Evolutionary conservation across 2,113 vertebrate genomes (phyloP).

Genomic region (Colius striatus): DNA sequence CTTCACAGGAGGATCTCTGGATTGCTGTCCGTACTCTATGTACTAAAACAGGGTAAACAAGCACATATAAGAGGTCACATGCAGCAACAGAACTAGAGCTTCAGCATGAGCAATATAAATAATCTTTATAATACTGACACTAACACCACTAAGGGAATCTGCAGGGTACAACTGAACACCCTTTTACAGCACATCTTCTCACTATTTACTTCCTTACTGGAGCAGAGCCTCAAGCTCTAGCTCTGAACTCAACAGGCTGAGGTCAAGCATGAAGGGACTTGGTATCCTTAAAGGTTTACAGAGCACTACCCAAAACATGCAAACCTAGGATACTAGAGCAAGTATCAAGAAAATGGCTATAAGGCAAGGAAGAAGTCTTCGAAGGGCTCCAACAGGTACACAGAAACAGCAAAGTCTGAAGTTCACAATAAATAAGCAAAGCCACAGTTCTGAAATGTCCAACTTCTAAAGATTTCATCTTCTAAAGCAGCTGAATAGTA

Average conservation of each 20-base stretch:
- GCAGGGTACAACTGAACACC: background rate
- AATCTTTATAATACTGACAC: background rate
- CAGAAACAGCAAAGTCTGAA: background rate
- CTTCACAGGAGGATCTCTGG: slow-evolving; percentile 98
- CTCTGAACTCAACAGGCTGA: background rate
- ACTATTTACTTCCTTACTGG: background rate
- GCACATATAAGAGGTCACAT: background rate
- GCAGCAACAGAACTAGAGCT: background rate
- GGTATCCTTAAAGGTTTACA: background rate
- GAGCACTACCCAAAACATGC: background rate
- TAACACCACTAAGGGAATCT: background rate
- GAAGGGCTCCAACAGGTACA: background rate
- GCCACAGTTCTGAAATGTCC: background rate
- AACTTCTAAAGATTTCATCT: background rate
- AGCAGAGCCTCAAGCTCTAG: background rate
- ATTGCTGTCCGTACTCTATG: slow-evolving; percentile 98
- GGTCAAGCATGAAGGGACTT: background rate
- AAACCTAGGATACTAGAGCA: background rate
- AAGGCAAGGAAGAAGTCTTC: background rate
- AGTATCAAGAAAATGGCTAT: background rate
- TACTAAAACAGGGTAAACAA: slow-evolving; percentile 79
- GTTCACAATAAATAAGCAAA: background rate
- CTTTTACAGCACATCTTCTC: background rate
- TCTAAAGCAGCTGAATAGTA: background rate
- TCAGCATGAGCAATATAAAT: background rate